phyloP scores from a whole-genome alignment of 2,888 invertebrate genomes.

The Sphaerophoria taeniata region DNA sequence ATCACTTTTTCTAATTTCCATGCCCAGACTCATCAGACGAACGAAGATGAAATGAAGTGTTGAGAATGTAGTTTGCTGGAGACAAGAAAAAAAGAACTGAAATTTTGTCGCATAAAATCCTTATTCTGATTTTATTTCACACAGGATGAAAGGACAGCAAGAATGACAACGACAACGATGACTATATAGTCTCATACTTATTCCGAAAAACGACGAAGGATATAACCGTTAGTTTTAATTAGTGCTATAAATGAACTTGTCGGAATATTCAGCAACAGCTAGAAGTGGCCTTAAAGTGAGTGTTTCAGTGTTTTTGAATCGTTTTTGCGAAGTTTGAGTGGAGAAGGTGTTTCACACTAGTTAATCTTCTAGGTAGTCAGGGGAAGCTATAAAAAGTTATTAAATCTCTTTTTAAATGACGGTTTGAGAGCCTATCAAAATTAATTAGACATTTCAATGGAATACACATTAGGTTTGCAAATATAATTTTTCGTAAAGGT shows the following conservation, averaged over 20 bases:
- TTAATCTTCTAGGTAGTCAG: conserved; percentile 2
- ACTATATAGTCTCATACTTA: not conserved
- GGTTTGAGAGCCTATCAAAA: conserved; percentile 20
- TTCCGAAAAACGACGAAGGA: not conserved
- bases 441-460: not conserved
- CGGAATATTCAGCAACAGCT: conserved; percentile 54
- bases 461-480: too few species aligned
- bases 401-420: conserved; percentile 27
- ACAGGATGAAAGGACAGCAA: conserved; percentile 39
- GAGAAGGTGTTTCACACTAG: conserved; percentile 25
- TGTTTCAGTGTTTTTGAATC: not conserved
- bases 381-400: conserved; percentile 46
- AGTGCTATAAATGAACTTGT: conserved; percentile 65
- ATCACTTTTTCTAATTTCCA: conserved; percentile 40
- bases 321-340: too few species aligned
- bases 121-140: conserved; percentile 46
- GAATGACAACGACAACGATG: conserved; percentile 2
- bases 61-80: conserved; percentile 24
- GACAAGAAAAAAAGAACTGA: conserved; percentile 20
- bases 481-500: too few species aligned
- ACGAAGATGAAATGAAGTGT: not conserved
- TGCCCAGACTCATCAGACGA: not conserved
- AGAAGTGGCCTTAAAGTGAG: conserved; percentile 18
- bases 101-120: conserved; percentile 67
- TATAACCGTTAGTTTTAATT: conserved; percentile 71